Evolutionary conservation across 1,140 invertebrate genomes (phyloP), one percentile per base, ranked within the genome.

Genomic region (Argopecten irradians): DNA sequence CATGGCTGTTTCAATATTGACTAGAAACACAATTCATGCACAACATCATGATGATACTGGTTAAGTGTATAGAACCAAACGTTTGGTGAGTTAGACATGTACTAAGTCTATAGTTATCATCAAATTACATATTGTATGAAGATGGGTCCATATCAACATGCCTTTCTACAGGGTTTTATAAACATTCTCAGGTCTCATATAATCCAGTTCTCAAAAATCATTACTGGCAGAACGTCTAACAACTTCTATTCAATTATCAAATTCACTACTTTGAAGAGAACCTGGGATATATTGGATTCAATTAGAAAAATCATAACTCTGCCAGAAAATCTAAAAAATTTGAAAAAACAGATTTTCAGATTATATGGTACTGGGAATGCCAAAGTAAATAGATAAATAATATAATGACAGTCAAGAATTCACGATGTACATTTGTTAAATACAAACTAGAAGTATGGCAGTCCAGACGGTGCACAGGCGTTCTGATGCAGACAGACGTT

Each of bases 381-480:
- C 55, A n/a, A 71, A 28, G 55, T 71, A 28, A 71, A n/a, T 5
- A 71, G 19, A 28, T 28, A n/a, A 46, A 19, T 8, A 8, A 46
- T 71, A 28, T 71, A 22, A 71, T 71, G 13, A 71, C 55, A 71
- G 55, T 71, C 55, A 71, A 28, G 55, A 71, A 28, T 71, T 71
- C 55, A 71, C n/a, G 28, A 28, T 71, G 5, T 71, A 71, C 8
- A 55, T 55, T 19, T 11, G 55, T 71, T 71, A 1, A 71, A 11
- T 71, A 71, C 55, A 71, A 71, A 71, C 55, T 71, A 71, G 55
- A 71, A 71, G 55, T 71, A n/a, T 28, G 55, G 22, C 55, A 71
- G 55, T 71, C 55, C 55, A 1, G n/a, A 71, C n/a, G 22, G 55
- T 28, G 28, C 13, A 71, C 55, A 71, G 55, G 28, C 11, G 55